These are phyloP conservation scores for Xyliphius kryptos DNA, from an alignment of 2,113 vertebrate species.

Conservation along the genomic window DNA sequence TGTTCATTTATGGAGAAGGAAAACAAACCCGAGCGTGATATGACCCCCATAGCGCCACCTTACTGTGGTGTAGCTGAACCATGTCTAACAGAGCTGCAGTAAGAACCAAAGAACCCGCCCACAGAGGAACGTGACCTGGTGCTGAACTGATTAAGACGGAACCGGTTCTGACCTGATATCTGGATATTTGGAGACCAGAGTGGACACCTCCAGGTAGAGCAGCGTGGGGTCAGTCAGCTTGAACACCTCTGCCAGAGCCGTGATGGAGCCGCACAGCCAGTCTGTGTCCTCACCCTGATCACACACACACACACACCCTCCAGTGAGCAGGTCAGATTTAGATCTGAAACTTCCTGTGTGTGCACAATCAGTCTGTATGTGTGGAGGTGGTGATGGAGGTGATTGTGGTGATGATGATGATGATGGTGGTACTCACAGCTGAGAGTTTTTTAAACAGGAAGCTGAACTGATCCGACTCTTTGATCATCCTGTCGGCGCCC, in stretches of 20 bases:
- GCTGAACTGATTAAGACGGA: not conserved
- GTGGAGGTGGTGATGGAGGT: not conserved
- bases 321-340: too few relatives aligned
- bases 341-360: too few relatives aligned
- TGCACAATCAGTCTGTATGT: too few relatives aligned
- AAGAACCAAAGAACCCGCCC: too few relatives aligned
- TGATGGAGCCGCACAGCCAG: conserved; percentile 79
- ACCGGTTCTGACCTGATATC: conserved; percentile 81
- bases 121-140: too few relatives aligned
- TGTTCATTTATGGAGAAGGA: too few relatives aligned
- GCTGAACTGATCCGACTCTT: conserved; percentile 86
- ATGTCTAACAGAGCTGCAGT: too few relatives aligned
- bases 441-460: conserved; percentile 87
- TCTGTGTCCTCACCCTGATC: conserved; percentile 74
- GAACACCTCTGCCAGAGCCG: conserved; percentile 90
- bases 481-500: conserved; percentile 89
- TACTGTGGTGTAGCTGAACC: too few relatives aligned
- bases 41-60: too few relatives aligned
- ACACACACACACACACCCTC: not conserved
- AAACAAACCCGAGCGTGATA: too few relatives aligned
- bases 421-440: conserved; percentile 58
- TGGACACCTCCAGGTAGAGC: conserved; percentile 91
- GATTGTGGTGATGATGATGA: too few relatives aligned
- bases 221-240: conserved; percentile 95
- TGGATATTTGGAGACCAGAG: conserved; percentile 91